Conservation (phyloP, 2,797 vertebrate species). For the Melanotaenia trifasciata region DNA sequence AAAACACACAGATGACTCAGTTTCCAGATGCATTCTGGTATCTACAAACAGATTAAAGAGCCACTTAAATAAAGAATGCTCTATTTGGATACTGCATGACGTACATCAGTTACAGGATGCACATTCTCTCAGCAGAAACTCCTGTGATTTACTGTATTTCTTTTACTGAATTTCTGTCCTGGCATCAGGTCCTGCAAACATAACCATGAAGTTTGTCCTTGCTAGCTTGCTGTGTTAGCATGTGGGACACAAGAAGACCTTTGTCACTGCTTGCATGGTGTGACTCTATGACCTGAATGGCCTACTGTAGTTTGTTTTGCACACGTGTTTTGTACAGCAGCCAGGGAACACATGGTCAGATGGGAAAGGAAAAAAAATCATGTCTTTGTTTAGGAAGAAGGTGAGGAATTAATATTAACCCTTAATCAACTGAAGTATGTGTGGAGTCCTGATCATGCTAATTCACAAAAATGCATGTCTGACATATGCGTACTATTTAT, state of each 20-base stretch:
- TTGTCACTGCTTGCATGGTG: conserved; percentile 35
- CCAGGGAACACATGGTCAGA: conserved; percentile 18
- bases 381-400: too few species aligned
- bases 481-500: too few species aligned
- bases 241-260: conserved; percentile 49
- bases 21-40: conserved; percentile 1
- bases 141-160: background rate
- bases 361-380: conserved; percentile 16
- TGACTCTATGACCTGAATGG: conserved; percentile 43
- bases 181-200: background rate
- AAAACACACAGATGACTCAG: conserved; percentile 37
- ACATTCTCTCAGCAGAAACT: too few species aligned
- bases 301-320: conserved; percentile 40
- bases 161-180: conserved; percentile 3
- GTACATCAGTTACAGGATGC: background rate
- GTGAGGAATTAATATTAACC: too few species aligned
- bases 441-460: too few species aligned
- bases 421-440: too few species aligned
- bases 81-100: background rate
- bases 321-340: conserved; percentile 21
- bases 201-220: conserved; percentile 11
- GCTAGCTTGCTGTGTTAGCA: conserved; percentile 18
- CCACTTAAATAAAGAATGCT: too few species aligned
- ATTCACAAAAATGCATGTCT: too few species aligned
- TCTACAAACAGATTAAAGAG: conserved; percentile 11